Percentiles rank a stretch among this genome's conserved stretches.
phyloP scores from a whole-genome alignment of 1,140 invertebrate species.

The Pseudomyrmex concolor region DNA sequence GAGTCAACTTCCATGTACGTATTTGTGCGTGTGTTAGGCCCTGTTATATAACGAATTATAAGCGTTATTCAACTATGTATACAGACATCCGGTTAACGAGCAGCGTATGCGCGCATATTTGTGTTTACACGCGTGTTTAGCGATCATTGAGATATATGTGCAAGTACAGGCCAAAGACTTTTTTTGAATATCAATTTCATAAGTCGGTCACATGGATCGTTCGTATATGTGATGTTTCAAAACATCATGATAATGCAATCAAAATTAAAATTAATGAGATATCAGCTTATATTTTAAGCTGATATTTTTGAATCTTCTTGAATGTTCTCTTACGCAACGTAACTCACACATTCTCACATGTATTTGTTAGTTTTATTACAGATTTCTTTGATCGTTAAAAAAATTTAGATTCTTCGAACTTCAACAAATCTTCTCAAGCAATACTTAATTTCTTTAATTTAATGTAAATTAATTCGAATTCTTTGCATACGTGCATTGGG shows the following conservation, averaged over 20 bases:
- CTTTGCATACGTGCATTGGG: too few relatives aligned
- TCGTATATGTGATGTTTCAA: neutral
- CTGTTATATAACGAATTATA: conserved; percentile 23
- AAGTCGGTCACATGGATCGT: neutral
- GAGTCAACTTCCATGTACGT: conserved; percentile 58
- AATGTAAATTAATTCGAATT: too few relatives aligned
- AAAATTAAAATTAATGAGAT: conserved; percentile 28
- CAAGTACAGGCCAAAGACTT: conserved; percentile 13
- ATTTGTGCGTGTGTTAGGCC: conserved; percentile 13
- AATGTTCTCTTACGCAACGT: conserved; percentile 2
- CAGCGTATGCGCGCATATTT: conserved; percentile 39
- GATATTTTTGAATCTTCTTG: neutral
- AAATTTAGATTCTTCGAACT: too few relatives aligned
- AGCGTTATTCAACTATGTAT: conserved; percentile 57
- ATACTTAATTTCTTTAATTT: too few relatives aligned
- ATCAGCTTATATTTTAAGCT: neutral
- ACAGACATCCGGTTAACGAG: conserved; percentile 62
- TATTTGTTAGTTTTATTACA: too few relatives aligned
- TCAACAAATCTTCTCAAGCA: too few relatives aligned
- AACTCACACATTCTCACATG: neutral
- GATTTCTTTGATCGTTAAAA: too few relatives aligned
- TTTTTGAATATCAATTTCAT: conserved; percentile 16
- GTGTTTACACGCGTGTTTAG: conserved; percentile 47
- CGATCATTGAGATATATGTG: conserved; percentile 9
- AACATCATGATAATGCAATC: conserved; percentile 13